phyloP scores from a whole-genome alignment of 2,113 vertebrate species.

The Phaethon lepturus region DNA sequence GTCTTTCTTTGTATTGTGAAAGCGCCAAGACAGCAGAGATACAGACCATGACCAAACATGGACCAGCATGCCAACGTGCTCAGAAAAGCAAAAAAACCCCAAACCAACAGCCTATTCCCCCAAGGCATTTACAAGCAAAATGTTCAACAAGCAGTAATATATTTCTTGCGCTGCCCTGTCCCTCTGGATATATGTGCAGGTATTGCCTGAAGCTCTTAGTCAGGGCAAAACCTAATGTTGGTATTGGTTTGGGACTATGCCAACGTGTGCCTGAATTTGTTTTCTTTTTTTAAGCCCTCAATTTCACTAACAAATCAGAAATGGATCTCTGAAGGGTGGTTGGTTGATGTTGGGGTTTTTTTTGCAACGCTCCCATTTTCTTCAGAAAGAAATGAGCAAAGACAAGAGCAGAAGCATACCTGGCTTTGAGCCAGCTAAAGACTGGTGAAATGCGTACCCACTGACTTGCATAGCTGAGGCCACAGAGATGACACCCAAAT shows the following conservation, averaged over 20 bases:
- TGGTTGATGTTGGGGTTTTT: not conserved
- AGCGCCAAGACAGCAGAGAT: not conserved
- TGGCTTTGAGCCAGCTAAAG: not conserved
- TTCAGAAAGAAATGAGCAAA: not conserved
- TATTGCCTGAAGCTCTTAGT: not conserved
- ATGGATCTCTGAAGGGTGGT: not conserved
- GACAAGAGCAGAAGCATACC: not conserved
- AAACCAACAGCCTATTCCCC: not conserved
- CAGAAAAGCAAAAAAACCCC: not conserved
- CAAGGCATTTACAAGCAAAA: not conserved
- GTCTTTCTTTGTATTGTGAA: not conserved
- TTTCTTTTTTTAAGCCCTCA: not conserved
- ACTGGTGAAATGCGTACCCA: accelerated
- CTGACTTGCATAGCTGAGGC: not conserved
- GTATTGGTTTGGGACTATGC: not conserved
- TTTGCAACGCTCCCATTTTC: not conserved
- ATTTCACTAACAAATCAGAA: not conserved
- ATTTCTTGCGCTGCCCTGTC: not conserved
- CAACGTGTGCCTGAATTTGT: not conserved
- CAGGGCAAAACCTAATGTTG: not conserved
- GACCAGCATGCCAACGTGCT: not conserved
- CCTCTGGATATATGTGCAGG: not conserved
- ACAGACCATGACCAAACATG: not conserved
- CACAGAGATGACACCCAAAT: not conserved
- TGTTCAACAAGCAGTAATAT: not conserved